Percentiles rank a stretch among this genome's conserved stretches.
Evolutionary conservation across 2,113 vertebrate genomes (phyloP).

Genomic region (Genyomyrus donnyi): DNA sequence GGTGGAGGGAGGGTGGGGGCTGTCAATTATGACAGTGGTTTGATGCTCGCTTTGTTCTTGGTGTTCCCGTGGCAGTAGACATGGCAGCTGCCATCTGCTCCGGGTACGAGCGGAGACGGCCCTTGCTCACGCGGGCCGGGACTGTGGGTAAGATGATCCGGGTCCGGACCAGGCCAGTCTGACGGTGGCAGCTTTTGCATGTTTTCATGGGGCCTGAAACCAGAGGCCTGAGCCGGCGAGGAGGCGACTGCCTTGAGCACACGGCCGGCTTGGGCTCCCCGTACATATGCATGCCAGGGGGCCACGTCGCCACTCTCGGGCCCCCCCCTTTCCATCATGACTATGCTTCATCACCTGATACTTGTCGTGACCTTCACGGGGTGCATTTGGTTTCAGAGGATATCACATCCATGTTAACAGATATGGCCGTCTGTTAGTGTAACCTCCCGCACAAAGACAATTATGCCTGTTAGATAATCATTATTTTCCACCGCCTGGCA

Average conservation of each 20-base stretch:
- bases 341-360: conserved; percentile 11
- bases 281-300: conserved; percentile 24
- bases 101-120: conserved; percentile 44
- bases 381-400: conserved; percentile 9
- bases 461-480: neutral
- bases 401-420: conserved; percentile 2
- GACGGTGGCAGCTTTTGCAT: neutral
- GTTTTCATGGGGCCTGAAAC: conserved; percentile 12
- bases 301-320: conserved; percentile 21
- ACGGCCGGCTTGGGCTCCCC: neutral
- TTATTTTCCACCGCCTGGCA: neutral
- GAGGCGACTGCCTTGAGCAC: neutral
- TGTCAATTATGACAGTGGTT: conserved; percentile 52
- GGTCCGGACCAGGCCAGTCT: conserved; percentile 14
- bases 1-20: neutral
- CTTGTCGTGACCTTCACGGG: neutral
- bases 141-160: conserved; percentile 61
- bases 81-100: conserved; percentile 69
- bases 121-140: conserved; percentile 56
- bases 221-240: neutral
- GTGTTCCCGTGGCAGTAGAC: conserved; percentile 67
- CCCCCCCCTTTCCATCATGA: neutral
- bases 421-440: neutral
- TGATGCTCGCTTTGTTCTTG: conserved; percentile 54
- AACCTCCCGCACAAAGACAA: neutral